Percentiles rank a stretch among this genome's conserved stretches.
Evolutionary conservation across 1,140 invertebrate genomes (phyloP).

Genomic region (Drosophila littoralis): DNA sequence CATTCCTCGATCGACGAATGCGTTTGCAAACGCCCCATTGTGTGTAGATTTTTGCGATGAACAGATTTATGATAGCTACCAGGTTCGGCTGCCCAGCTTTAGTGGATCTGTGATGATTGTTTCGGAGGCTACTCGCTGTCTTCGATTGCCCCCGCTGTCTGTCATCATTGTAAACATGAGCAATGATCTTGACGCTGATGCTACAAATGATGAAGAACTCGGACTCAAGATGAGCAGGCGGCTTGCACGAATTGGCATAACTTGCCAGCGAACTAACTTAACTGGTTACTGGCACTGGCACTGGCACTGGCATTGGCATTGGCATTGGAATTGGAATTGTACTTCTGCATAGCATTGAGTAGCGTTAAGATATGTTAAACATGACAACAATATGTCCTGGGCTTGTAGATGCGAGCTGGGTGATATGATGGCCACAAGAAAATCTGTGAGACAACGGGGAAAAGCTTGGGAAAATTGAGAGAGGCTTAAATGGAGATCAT

Average conservation of each 20-base stretch:
- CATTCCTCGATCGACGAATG: slow-evolving; percentile 78
- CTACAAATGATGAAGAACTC: slow-evolving; percentile 84
- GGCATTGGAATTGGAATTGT: slow-evolving; percentile 24
- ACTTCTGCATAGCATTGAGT: slow-evolving; percentile 65
- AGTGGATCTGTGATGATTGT: slow-evolving; percentile 22
- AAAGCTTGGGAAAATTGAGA: not conserved
- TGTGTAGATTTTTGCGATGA: slow-evolving; percentile 82
- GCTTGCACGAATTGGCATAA: slow-evolving; percentile 32
- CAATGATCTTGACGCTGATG: slow-evolving; percentile 84
- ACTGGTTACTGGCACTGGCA: slow-evolving; percentile 27
- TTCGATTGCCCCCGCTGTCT: slow-evolving; percentile 52
- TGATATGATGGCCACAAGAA: slow-evolving; percentile 27
- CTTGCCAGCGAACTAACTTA: slow-evolving; percentile 20
- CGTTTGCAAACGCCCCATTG: slow-evolving; percentile 83
- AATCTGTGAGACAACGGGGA: not conserved
- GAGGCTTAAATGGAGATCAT: not conserved
- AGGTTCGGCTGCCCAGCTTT: slow-evolving; percentile 24
- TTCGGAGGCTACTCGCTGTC: slow-evolving; percentile 20
- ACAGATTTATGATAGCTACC: slow-evolving; percentile 83
- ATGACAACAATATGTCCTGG: slow-evolving; percentile 81
- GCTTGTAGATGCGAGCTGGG: slow-evolving; percentile 47
- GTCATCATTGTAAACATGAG: slow-evolving; percentile 84
- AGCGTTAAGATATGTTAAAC: slow-evolving; percentile 84
- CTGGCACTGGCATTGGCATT: slow-evolving; percentile 22
- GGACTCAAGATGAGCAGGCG: slow-evolving; percentile 66